Base-by-base conservation (phyloP, 2,797 vertebrate species). In the Sebastes diaconus region DNA sequence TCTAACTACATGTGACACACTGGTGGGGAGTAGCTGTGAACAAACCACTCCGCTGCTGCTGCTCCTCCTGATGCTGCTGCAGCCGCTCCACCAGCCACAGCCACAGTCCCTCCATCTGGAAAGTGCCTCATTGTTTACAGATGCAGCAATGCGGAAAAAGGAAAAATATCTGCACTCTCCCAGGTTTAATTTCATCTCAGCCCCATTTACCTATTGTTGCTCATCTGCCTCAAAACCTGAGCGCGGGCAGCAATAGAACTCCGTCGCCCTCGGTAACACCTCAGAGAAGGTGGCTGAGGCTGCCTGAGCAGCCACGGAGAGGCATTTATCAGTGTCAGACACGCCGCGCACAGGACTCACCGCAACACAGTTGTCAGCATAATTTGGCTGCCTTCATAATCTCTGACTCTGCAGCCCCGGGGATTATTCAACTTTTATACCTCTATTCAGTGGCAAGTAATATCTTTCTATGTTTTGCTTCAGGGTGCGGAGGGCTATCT, bases 251-350 rank as follows among this genome's bases (percentile, higher is more conserved):
- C 87, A 83, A 92, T 80, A 77, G 89, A 90, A 86, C 74, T 83
- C 70, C 46, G 78, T 83, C 59, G 81, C 88, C 87, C 82, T 85
- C 80, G 81, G 32, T 81, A 84, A 85, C 88, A 83, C 80, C 85
- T 89, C 80, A 29, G 66, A 77, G 82, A 63, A 84, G 79, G 86
- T 66, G 85, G 84, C 80, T 77, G 46, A 80, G 82, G 87, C 84
- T 79, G 87, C 81, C 80, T 63, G 84, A 88, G 79, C 84, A 81
- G 88, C 84, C 75, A 77, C 79, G 14, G 83, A 85, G 75, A 90
- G 75, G 80, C 87, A 92, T 94, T 93, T 94, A 94, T 93, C 93
- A 92, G 90, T 87, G 92, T 94, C 91, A 91, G 68, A 86, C 90
- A 91, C 86, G 70, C 84, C 9, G 63, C 81, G 70, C 78, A 68